These are phyloP conservation scores for Pao palembangensis DNA, from an alignment of 2,113 vertebrate species.

Conservation along the genomic window DNA sequence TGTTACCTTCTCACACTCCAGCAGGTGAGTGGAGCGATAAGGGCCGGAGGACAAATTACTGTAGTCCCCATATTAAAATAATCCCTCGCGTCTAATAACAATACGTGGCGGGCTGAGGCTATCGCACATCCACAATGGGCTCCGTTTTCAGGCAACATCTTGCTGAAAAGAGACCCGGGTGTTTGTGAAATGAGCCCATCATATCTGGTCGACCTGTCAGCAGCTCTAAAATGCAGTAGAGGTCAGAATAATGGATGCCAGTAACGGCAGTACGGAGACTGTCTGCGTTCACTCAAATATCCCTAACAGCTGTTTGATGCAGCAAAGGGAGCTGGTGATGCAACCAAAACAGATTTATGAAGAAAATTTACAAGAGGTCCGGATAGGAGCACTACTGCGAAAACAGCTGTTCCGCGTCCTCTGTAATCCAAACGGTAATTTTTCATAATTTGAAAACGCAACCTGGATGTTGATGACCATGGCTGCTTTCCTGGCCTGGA, in stretches of 20 bases:
- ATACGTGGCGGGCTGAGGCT: conserved; percentile 35
- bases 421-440: background rate
- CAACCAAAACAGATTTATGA: conserved; percentile 4
- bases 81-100: conserved; percentile 62
- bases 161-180: conserved; percentile 58
- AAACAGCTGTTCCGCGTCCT: background rate
- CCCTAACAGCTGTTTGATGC: conserved; percentile 36
- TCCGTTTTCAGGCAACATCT: conserved; percentile 23
- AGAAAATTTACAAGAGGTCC: background rate
- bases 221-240: conserved; percentile 36
- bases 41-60: conserved; percentile 54
- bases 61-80: conserved; percentile 61
- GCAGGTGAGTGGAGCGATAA: conserved; percentile 64
- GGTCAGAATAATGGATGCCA: conserved; percentile 34
- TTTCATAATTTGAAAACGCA: background rate
- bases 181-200: conserved; percentile 41
- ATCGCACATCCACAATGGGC: conserved; percentile 36
- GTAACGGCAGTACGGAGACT: conserved; percentile 11
- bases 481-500: background rate
- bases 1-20: conserved; percentile 43
- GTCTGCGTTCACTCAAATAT: conserved; percentile 21
- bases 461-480: background rate
- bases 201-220: conserved; percentile 49
- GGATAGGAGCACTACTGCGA: background rate
- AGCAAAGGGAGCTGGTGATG: background rate